Conservation (phyloP, 2,888 invertebrate species). For the Leptodirus hochenwartii region DNA sequence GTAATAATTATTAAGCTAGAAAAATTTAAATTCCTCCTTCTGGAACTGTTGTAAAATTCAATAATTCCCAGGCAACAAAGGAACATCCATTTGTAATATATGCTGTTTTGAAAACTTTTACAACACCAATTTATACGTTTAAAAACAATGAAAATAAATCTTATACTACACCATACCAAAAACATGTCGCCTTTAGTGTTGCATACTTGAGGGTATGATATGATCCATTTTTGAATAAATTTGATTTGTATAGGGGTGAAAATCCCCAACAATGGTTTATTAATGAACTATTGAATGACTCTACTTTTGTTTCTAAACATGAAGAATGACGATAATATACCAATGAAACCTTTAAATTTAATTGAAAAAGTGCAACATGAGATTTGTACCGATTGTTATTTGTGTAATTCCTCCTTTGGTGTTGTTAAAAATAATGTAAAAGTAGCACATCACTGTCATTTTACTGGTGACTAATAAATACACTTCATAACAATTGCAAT, state of each 20-base stretch:
- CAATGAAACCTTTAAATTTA: too few relatives aligned
- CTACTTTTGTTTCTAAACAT: background rate
- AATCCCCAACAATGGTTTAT: constrained; percentile 7
- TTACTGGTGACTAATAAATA: too few relatives aligned
- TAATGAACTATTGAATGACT: constrained; percentile 3
- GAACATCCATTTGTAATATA: constrained; percentile 7
- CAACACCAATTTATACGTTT: constrained; percentile 2
- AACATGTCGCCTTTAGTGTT: constrained; percentile 6
- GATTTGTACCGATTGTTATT: too few relatives aligned
- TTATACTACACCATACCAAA: constrained; percentile 1
- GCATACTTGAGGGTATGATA: constrained; percentile 6
- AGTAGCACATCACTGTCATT: too few relatives aligned
- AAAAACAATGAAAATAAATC: constrained; percentile 3
- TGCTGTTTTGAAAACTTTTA: constrained; percentile 6
- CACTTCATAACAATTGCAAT: constrained; percentile 6
- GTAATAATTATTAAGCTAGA: too few relatives aligned
- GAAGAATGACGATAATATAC: background rate
- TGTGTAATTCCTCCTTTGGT: too few relatives aligned
- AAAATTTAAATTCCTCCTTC: too few relatives aligned
- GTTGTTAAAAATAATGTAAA: too few relatives aligned
- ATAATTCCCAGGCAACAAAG: constrained; percentile 3
- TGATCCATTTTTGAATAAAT: constrained; percentile 2
- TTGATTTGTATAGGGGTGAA: constrained; percentile 6
- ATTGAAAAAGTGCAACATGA: too few relatives aligned
- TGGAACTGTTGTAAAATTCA: constrained; percentile 3